Base-by-base conservation (phyloP, 2,888 invertebrate genomes). In the Endomychus coccineus region DNA sequence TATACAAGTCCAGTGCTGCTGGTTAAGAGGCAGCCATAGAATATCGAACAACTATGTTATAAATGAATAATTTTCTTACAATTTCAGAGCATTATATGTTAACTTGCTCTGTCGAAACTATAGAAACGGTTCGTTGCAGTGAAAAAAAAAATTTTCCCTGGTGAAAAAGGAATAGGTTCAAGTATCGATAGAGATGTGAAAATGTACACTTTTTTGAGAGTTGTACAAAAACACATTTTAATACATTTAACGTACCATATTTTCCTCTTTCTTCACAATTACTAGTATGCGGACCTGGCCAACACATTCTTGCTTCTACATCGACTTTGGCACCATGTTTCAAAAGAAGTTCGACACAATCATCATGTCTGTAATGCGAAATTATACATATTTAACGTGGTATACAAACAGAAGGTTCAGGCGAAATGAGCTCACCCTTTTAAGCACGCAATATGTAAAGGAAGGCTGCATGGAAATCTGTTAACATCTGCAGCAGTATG, bases 231-330 rank as follows among this genome's bases (percentile, higher is more conserved):
- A n/a, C n/a, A n/a, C n/a, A n/a, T n/a, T n/a, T n/a, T n/a, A n/a
- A n/a, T n/a, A n/a, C n/a, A n/a, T n/a, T n/a, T n/a, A 36, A 51
- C 61, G 63, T 59, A 69, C 75, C 71, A 59, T 74, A 75, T 61
- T 79, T 78, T 40, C 78, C 77, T 45, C 77, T 69, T 54, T 79
- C 77, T 61, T 81, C 80, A 55, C 81, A 81, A 54, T 78, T 80
- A 49, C 74, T 75, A 43, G 73, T 77, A 55, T 83, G 83, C 3
- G 77, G 72, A 5, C 80, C 78, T 0, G 83, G 83, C 70, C 79
- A 83, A 56, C 83, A 84, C 77, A 84, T 78, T 12, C 83, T 68
- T 1, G 80, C 77, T 56, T 81, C 81, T 1, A 78, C 75, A 59
- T 82, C 80, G 10, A 79, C 74, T 44, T 79, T 71, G 4, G 80